Base-by-base conservation (phyloP, 2,113 vertebrate genomes). In the Nycticebus coucang region DNA sequence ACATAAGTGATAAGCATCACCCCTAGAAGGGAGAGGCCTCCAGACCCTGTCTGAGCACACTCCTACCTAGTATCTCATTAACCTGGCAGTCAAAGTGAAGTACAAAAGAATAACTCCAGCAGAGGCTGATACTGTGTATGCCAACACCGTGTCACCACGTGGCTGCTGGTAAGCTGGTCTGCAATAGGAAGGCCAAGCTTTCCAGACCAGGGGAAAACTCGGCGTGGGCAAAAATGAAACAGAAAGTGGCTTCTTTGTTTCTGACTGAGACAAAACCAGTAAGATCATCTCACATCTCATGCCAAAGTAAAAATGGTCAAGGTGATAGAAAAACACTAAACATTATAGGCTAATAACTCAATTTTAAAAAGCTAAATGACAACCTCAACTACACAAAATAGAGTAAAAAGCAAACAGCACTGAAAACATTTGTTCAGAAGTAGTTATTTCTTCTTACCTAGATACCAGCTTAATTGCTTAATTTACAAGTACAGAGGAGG, bases 381-480 rank as follows among this genome's bases (percentile, higher is more conserved):
- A 68, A 59, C 57, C 13, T 78, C 64, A 37, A 28, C 55, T 17
- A 69, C 9, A 28, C 22, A 64, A 57, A n/a, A 9, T n/a, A 15
- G 50, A 72, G 21, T 5, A 72, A 33, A 94, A 87, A 19, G 10
- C 30, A 60, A 84, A 60, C 71, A 95, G 57, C 37, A 59, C 55
- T 41, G 79, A 78, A 14, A 24, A 72, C 62, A n/a, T 41, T 37
- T 26, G 59, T 3, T n/a, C 2, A 85, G 59, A 53, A 30, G 5
- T 12, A 77, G 18, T 71, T 24, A 62, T 57, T 69, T 87, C 37
- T 53, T 87, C 71, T 64, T 60, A 74, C 33, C 35, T 78, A 71
- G 7, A 55, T 14, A 59, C 19, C 87, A 80, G 62, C 21, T 53
- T 17, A 0, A 22, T 66, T 33, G 55, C 59, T 62, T 62, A n/a